Evolutionary conservation across 1,140 invertebrate species (phyloP).

Genomic region (Conopomorpha cramerella): DNA sequence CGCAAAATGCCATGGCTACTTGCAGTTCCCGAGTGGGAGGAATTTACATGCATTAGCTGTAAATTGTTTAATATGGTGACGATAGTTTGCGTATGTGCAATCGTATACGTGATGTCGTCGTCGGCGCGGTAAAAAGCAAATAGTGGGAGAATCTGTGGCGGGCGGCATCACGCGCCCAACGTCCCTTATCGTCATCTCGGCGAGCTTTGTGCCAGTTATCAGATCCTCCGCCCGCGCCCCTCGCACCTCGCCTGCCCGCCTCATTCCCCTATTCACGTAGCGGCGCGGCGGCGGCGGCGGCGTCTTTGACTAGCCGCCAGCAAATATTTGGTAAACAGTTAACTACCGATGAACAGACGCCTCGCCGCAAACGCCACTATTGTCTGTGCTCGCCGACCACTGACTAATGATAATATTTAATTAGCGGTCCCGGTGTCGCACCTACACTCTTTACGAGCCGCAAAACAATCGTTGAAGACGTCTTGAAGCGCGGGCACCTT

Average conservation of each 20-base stretch:
- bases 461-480: no score
- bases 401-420: constrained; percentile 52
- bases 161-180: constrained; percentile 13
- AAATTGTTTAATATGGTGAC: no score
- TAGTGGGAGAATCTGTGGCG: constrained; percentile 10
- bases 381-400: constrained; percentile 36
- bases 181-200: constrained; percentile 25
- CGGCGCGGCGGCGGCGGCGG: constrained; percentile 37
- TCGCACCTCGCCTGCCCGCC: constrained; percentile 6
- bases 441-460: constrained; percentile 18
- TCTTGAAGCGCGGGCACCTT: no score
- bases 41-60: no score
- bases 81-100: no score
- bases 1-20: no score
- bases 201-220: constrained; percentile 14
- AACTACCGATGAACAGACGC: constrained; percentile 42
- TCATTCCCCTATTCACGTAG: constrained; percentile 24
- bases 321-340: constrained; percentile 52
- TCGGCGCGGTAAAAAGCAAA: constrained; percentile 20
- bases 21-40: no score
- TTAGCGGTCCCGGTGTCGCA: constrained; percentile 44
- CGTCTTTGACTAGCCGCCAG: constrained; percentile 33
- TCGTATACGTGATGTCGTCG: no score
- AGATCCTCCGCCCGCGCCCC: constrained; percentile 7
- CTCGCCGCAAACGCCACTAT: constrained; percentile 13